Evolutionary conservation across 2,888 invertebrate species (phyloP).

Genomic region (Micropterix aruncella): DNA sequence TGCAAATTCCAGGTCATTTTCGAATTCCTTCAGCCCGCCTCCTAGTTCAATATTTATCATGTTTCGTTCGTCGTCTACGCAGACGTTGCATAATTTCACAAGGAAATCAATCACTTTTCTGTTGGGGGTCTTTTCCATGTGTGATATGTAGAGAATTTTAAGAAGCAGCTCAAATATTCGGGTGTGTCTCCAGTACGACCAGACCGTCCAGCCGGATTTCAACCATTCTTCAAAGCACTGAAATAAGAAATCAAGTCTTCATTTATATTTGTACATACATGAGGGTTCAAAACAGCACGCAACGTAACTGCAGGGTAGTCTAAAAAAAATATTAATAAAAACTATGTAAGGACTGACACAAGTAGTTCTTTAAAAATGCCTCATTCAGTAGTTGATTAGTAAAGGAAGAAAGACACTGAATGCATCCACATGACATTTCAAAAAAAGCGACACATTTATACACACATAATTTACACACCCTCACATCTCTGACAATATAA

Average conservation of each 20-base stretch:
- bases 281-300: too few species aligned
- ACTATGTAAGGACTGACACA: too few species aligned
- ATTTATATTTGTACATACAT: not conserved
- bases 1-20: not conserved
- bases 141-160: not conserved
- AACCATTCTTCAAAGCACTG: slow-evolving; percentile 29
- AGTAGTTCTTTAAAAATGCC: too few species aligned
- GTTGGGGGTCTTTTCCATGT: not conserved
- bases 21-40: not conserved
- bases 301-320: too few species aligned
- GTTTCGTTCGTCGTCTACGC: not conserved
- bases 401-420: too few species aligned
- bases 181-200: not conserved
- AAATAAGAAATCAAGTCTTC: slow-evolving; percentile 13
- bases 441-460: too few species aligned
- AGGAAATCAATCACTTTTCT: not conserved
- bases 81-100: not conserved
- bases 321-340: too few species aligned
- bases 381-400: too few species aligned
- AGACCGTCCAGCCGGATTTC: slow-evolving; percentile 21
- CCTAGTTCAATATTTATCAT: not conserved
- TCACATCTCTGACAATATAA: too few species aligned
- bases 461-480: too few species aligned
- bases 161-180: not conserved
- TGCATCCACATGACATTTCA: too few species aligned